Evolutionary conservation across 2,113 vertebrate genomes (phyloP).

Genomic region (Setophaga coronata): DNA sequence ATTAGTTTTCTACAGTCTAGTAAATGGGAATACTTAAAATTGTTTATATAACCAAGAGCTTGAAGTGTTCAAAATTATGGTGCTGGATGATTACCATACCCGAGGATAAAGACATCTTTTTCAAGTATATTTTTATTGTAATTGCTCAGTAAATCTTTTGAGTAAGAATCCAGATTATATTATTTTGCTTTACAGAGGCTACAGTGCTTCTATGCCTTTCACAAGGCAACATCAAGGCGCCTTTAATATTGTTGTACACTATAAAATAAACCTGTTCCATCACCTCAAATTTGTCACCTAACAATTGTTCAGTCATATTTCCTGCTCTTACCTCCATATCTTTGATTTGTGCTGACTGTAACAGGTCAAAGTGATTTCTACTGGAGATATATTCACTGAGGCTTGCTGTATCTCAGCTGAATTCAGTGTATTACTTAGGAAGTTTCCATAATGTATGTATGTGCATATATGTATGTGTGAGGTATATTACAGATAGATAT

Average conservation of each 20-base stretch:
- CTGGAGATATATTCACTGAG: neutral
- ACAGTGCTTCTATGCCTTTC: neutral
- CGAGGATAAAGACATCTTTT: neutral
- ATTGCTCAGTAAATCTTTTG: neutral
- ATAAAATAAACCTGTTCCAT: neutral
- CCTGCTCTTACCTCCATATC: neutral
- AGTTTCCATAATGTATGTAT: conserved; percentile 1
- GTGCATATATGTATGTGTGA: neutral
- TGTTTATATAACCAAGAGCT: neutral
- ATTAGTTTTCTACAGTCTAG: neutral
- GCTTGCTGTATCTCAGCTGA: neutral
- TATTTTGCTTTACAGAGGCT: neutral
- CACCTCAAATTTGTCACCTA: neutral
- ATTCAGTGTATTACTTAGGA: conserved; percentile 1
- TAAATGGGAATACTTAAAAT: neutral
- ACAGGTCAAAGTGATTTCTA: neutral
- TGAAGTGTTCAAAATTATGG: neutral
- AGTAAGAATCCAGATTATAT: neutral
- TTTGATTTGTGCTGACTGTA: conserved; percentile 38
- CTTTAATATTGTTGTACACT: neutral
- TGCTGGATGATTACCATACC: neutral
- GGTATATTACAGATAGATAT: neutral
- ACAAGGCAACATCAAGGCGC: neutral
- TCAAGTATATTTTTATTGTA: neutral
- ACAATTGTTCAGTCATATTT: conserved; percentile 9